phyloP scores from a whole-genome alignment of 2,888 invertebrate species.

The Pterostichus niger region DNA sequence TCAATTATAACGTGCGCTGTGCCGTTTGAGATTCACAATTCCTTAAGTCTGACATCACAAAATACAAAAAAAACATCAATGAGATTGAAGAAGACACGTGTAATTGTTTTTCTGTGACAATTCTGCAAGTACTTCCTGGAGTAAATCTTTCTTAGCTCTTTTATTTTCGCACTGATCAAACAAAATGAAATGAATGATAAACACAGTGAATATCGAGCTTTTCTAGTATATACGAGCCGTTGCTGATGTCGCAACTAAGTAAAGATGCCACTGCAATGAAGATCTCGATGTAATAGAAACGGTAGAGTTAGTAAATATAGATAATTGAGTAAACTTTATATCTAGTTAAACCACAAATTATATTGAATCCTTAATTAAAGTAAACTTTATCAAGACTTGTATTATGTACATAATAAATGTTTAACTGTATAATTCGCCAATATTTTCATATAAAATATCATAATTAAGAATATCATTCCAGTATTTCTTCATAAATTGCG shows the following conservation, averaged over 20 bases:
- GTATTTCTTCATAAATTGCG: no score
- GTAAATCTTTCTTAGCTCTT: conserved; percentile 9
- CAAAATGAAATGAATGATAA: conserved; percentile 36
- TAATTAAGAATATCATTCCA: neutral
- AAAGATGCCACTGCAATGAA: conserved; percentile 20
- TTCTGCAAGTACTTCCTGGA: neutral
- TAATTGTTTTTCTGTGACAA: conserved; percentile 1
- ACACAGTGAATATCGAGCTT: conserved; percentile 26
- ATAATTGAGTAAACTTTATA: conserved; percentile 45
- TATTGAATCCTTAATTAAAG: conserved; percentile 39
- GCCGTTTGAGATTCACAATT: no score
- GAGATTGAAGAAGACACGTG: conserved; percentile 2
- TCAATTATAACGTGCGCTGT: no score
- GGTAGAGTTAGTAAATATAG: conserved; percentile 26
- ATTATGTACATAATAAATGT: conserved; percentile 15
- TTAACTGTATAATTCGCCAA: conserved; percentile 1
- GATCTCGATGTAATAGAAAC: conserved; percentile 7
- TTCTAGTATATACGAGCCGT: neutral
- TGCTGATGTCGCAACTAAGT: neutral
- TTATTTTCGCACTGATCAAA: conserved; percentile 11
- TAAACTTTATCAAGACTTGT: conserved; percentile 14
- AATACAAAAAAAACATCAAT: no score
- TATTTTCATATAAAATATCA: neutral
- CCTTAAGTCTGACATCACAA: no score
- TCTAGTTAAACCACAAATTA: conserved; percentile 32